Evolutionary conservation across 2,888 invertebrate genomes (phyloP), one percentile per base, ranked within the genome.

Genomic region (Opisthograptis luteolata): DNA sequence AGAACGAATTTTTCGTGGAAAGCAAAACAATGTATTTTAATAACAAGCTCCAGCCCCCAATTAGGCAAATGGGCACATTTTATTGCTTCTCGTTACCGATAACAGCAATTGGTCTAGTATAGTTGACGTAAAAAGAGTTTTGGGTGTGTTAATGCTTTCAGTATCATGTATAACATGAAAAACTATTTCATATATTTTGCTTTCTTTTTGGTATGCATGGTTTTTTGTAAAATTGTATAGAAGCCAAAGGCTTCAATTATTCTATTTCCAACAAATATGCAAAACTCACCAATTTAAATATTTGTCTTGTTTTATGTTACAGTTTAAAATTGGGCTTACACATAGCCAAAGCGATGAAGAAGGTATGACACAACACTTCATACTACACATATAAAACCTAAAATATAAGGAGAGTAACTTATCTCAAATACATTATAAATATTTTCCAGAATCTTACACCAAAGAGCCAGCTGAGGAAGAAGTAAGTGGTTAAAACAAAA

Each of bases 381-480:
- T n/a, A n/a, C n/a, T n/a, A n/a, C n/a, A n/a, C n/a, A n/a, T n/a
- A n/a, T n/a, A n/a, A n/a, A n/a, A n/a, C n/a, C n/a, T n/a, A n/a
- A n/a, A n/a, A n/a, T n/a, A n/a, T n/a, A n/a, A n/a, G n/a, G n/a
- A n/a, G n/a, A n/a, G n/a, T n/a, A n/a, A n/a, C n/a, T n/a, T n/a
- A n/a, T n/a, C n/a, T n/a, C n/a, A n/a, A n/a, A n/a, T n/a, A n/a
- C n/a, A n/a, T n/a, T n/a, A n/a, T n/a, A 48, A n/a, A 8, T n/a
- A 36, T 27, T 37, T 66, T 63, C 2, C 60, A 79, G 83, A 81
- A 4, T 44, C 60, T 4, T 52, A 42, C 5, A 62, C 70, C 3
- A 76, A 73, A 4, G 87, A 85, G 49, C 55, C 68, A 36, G 57
- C 65, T 3, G 87, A 87, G 58, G 87, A 87, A 71, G 87, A 87